Conservation (phyloP, 2,888 invertebrate genomes). For the Tiliacea citrago region DNA sequence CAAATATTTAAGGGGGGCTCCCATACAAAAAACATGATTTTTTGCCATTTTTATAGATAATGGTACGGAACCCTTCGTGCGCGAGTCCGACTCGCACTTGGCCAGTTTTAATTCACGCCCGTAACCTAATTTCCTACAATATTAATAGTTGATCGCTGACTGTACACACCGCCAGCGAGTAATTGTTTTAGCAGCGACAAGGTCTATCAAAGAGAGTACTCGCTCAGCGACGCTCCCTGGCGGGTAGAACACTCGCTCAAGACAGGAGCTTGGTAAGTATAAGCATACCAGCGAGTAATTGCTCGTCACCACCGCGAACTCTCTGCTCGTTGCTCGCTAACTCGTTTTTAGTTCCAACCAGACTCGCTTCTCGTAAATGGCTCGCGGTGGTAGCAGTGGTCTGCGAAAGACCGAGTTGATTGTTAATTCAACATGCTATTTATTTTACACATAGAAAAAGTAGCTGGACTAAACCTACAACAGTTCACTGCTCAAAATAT, state of each 20-base stretch:
- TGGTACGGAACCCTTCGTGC: too few species aligned
- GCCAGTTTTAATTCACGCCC: too few species aligned
- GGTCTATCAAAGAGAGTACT: not conserved
- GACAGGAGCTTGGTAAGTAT: not conserved
- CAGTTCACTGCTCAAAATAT: not conserved
- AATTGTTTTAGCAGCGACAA: not conserved
- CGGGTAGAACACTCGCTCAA: too few species aligned
- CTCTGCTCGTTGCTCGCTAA: not conserved
- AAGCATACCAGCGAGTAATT: not conserved
- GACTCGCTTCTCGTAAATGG: not conserved
- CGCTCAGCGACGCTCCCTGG: not conserved
- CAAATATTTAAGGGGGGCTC: too few species aligned
- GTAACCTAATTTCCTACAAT: too few species aligned
- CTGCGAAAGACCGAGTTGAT: not conserved
- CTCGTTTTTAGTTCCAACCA: not conserved
- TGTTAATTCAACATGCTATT: constrained; percentile 6
- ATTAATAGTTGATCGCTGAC: not conserved
- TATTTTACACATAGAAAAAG: not conserved
- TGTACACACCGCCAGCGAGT: not conserved
- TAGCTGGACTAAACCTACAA: not conserved
- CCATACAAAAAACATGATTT: too few species aligned
- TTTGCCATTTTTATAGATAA: too few species aligned
- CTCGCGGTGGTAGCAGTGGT: not conserved
- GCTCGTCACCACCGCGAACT: not conserved
- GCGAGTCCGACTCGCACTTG: too few species aligned